Percentiles rank a stretch among this genome's conserved stretches.
Conservation (phyloP, 2,888 invertebrate genomes). For the Syritta pipiens region DNA sequence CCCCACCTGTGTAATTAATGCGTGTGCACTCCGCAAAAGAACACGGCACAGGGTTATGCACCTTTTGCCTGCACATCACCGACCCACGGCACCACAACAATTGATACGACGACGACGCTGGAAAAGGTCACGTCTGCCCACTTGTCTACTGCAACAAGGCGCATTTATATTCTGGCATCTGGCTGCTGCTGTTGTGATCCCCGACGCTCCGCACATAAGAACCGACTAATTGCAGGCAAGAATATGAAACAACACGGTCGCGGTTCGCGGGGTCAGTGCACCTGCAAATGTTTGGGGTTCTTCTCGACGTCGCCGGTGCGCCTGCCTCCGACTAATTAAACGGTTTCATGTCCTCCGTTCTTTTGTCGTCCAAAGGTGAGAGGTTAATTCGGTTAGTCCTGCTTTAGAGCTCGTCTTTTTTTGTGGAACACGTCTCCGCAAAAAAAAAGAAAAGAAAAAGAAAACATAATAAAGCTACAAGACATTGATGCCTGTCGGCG, state of each 20-base stretch:
- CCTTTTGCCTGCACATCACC: constrained; percentile 21
- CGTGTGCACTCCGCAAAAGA: constrained; percentile 35
- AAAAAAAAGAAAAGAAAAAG: background rate
- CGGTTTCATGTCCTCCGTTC: constrained; percentile 3
- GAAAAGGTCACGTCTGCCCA: constrained; percentile 68
- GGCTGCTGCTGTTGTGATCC: constrained; percentile 4
- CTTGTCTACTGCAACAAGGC: constrained; percentile 44
- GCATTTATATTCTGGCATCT: constrained; percentile 12
- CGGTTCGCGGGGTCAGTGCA: constrained; percentile 54
- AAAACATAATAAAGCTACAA: constrained; percentile 35
- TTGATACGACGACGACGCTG: constrained; percentile 45
- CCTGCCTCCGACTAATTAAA: background rate
- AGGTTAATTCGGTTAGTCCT: constrained; percentile 38
- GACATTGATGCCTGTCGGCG: background rate
- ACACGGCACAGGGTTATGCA: constrained; percentile 23
- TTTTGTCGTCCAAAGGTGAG: no score
- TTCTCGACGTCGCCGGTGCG: background rate
- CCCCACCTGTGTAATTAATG: constrained; percentile 60
- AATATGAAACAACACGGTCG: constrained; percentile 53
- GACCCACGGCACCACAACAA: constrained; percentile 17
- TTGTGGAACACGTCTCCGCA: no score
- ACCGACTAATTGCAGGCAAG: constrained; percentile 61
- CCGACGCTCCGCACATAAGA: constrained; percentile 34
- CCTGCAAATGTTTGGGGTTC: constrained; percentile 26
- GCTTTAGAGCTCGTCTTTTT: constrained; percentile 24